Base-by-base conservation (phyloP, 2,113 vertebrate species). In the Tympanuchus pallidicinctus region DNA sequence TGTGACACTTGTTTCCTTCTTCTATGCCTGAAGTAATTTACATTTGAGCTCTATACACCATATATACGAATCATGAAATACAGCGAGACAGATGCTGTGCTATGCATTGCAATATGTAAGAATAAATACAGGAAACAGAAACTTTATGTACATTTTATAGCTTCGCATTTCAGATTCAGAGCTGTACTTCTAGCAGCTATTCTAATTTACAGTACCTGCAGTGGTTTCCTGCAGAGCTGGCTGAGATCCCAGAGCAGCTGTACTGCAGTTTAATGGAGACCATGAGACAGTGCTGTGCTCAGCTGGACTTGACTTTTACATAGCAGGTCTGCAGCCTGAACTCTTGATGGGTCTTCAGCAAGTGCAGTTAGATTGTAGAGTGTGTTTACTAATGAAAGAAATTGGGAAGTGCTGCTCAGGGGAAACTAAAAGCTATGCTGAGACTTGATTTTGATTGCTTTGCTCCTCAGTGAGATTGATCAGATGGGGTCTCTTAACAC, bases 151-250 rank as follows among this genome's bases (percentile, higher is more conserved):
- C 48, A 21, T 90, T 96, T 81, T 81, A 86, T 83, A 88, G 79
- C 19, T 1, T 81, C 61, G 48, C 76, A 69, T 96, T 95, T 90
- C 80, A 84, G 54, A 91, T 94, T 94, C 82, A 84, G 83, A 72
- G 66, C 86, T 86, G 48, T 90, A 24, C 19, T 93, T 52, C 45
- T 93, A 77, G 91, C 82, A 94, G 88, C 73, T 94, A 7, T 66
- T 95, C 63, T 92, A 57, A 92, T 94, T 92, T 74, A 78, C 91
- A 86, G 8, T 88, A 91, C 79, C 91, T 94, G 73, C 52, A 10
- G 77, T 64, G 64, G 38, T 69, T 88, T 73, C 70, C 82, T 59
- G 83, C 86, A 88, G 95, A 88, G 74, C 88, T 94, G 90, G 90
- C 88, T 95, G 76, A 50, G 48, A 63, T 92, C 94, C 85, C 90